Conservation (phyloP, 2,797 vertebrate species). For the Catostomus latipinnis region DNA sequence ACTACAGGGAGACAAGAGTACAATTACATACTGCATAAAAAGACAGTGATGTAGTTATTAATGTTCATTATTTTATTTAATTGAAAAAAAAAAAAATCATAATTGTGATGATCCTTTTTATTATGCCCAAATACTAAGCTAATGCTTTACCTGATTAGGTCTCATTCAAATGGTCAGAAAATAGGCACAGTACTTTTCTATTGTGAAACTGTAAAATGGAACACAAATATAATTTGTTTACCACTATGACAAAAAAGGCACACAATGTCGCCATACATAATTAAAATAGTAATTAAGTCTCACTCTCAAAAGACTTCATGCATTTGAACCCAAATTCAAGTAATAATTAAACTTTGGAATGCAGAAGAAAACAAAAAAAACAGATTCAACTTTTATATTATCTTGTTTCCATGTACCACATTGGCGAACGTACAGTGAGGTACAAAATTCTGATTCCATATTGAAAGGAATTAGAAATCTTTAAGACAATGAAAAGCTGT, state of each 20-base stretch:
- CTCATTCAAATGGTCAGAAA: neutral
- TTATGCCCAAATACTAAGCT: neutral
- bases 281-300: neutral
- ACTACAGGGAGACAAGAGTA: constrained; percentile 5
- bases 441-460: neutral
- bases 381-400: neutral
- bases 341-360: neutral
- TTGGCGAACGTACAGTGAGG: neutral
- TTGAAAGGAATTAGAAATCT: neutral
- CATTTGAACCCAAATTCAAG: too few species aligned
- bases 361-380: neutral
- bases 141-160: neutral
- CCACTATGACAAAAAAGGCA: neutral
- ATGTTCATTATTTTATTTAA: neutral
- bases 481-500: neutral
- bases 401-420: neutral
- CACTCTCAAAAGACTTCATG: too few species aligned
- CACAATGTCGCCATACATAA: neutral
- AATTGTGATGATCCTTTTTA: neutral
- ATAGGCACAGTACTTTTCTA: too few species aligned
- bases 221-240: too few species aligned
- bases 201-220: neutral
- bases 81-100: too few species aligned
- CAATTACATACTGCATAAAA: neutral
- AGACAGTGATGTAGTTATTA: neutral